phyloP scores from a whole-genome alignment of 2,888 invertebrate species.

The Psylliodes chrysocephalus region DNA sequence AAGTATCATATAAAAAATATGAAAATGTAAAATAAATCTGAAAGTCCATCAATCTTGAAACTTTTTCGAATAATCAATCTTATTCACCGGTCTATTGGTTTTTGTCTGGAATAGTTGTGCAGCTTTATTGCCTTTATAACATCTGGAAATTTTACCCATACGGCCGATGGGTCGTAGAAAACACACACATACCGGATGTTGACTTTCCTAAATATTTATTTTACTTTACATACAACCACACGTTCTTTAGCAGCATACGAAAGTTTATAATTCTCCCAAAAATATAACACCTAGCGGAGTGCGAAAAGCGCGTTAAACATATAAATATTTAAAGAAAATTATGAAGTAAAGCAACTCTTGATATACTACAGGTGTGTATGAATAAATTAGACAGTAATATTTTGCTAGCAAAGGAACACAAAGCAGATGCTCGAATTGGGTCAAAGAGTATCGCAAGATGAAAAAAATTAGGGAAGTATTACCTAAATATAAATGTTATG shows the following conservation, averaged over 20 bases:
- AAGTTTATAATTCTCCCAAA: constrained; percentile 2
- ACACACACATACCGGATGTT: constrained; percentile 11
- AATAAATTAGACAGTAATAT: background rate
- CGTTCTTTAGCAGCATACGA: background rate
- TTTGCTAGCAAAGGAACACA: background rate
- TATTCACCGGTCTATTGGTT: background rate
- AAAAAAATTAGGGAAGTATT: background rate
- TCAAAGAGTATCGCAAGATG: background rate
- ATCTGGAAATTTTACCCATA: constrained; percentile 3
- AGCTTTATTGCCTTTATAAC: constrained; percentile 5
- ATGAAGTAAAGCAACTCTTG: constrained; percentile 3
- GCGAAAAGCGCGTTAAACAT: constrained; percentile 1
- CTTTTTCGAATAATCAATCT: too few relatives aligned
- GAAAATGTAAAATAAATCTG: too few relatives aligned
- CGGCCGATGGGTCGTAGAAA: background rate
- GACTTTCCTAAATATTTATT: constrained; percentile 13
- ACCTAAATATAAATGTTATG: too few relatives aligned
- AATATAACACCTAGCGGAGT: constrained; percentile 1
- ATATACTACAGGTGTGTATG: background rate
- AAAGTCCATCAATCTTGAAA: too few relatives aligned
- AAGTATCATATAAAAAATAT: too few relatives aligned
- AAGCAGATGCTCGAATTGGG: constrained; percentile 6
- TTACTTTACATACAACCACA: background rate
- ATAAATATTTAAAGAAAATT: constrained; percentile 12
- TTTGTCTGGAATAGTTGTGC: constrained; percentile 2